Percentiles rank a stretch among this genome's conserved stretches.
phyloP scores from a whole-genome alignment of 2,888 invertebrate genomes.

The Acleris cristana region DNA sequence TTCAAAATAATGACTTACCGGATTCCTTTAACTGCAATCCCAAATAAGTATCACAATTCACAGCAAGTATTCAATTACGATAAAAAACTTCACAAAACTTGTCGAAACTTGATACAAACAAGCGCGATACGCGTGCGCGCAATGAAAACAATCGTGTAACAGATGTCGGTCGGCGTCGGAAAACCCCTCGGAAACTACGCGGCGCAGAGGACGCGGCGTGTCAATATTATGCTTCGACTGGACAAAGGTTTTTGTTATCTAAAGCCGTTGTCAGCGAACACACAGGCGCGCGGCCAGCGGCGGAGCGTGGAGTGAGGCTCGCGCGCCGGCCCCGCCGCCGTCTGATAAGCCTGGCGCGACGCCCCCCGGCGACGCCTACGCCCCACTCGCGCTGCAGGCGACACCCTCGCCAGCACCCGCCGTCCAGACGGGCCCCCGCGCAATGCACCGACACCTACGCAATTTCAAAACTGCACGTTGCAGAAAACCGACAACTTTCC shows the following conservation, averaged over 20 bases:
- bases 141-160: slow-evolving; percentile 74
- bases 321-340: slow-evolving; percentile 81
- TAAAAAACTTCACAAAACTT: slow-evolving; percentile 65
- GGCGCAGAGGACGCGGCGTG: slow-evolving; percentile 67
- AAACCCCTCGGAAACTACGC: slow-evolving; percentile 79
- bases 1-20: slow-evolving; percentile 57
- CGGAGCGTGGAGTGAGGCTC: slow-evolving; percentile 79
- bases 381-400: slow-evolving; percentile 74
- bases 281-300: slow-evolving; percentile 75
- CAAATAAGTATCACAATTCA: slow-evolving; percentile 63
- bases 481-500: slow-evolving; percentile 78
- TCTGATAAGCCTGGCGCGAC: slow-evolving; percentile 83
- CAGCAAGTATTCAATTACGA: slow-evolving; percentile 57
- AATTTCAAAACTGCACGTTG: slow-evolving; percentile 72
- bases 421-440: slow-evolving; percentile 74
- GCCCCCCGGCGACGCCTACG: slow-evolving; percentile 83
- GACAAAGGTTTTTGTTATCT: slow-evolving; percentile 84
- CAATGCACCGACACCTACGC: slow-evolving; percentile 74
- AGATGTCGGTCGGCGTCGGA: slow-evolving; percentile 75
- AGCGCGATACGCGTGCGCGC: slow-evolving; percentile 74
- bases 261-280: slow-evolving; percentile 74
- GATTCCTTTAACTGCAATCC: slow-evolving; percentile 76
- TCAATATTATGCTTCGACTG: slow-evolving; percentile 81
- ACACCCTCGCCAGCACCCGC: slow-evolving; percentile 64
- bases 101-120: slow-evolving; percentile 73